Evolutionary conservation across 2,113 vertebrate species (phyloP).

Genomic region (Pipra filicauda): DNA sequence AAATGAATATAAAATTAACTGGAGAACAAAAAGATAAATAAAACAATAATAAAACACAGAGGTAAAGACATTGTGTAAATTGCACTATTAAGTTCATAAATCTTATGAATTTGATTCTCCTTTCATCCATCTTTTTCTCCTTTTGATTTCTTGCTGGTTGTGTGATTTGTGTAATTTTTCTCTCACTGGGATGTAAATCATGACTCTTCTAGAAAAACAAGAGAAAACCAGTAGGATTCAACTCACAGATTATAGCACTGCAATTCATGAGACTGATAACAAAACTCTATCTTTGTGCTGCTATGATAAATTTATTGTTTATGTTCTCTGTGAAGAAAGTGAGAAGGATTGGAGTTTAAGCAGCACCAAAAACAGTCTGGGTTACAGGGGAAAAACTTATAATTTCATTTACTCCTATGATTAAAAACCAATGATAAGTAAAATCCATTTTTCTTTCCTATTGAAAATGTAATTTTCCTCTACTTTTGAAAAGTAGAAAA

Average conservation of each 20-base stretch:
- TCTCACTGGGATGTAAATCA: neutral
- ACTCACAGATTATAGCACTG: neutral
- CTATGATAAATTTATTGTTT: neutral
- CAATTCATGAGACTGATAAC: neutral
- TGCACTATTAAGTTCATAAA: neutral
- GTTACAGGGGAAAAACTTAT: rapidly evolving
- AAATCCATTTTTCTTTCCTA: neutral
- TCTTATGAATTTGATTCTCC: neutral
- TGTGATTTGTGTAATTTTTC: neutral
- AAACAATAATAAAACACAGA: neutral
- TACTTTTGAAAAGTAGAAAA: neutral
- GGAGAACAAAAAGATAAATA: neutral
- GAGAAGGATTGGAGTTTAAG: neutral
- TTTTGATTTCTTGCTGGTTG: neutral
- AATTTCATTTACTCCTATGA: neutral
- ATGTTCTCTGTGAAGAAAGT: neutral
- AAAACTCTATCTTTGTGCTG: neutral
- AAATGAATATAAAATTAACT: neutral
- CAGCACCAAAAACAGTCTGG: neutral
- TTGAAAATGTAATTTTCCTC: neutral
- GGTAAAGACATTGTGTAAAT: neutral
- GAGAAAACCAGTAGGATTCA: neutral
- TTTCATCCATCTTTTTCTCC: neutral
- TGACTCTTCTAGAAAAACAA: neutral
- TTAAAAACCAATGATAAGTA: neutral